phyloP scores from a whole-genome alignment of 2,888 invertebrate species.

The Chaetoderma sp. region DNA sequence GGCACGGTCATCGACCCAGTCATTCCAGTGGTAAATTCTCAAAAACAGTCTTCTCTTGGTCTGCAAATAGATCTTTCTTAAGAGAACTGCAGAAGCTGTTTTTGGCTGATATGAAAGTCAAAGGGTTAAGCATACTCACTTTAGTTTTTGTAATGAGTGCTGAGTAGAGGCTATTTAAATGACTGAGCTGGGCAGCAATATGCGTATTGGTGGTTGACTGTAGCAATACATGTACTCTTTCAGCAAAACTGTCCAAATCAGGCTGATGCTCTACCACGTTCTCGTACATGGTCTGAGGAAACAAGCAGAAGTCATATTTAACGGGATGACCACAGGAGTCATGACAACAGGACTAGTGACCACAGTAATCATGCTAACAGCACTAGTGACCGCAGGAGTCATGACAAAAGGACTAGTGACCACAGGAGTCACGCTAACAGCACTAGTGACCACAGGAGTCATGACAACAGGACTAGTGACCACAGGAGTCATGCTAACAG shows the following conservation, averaged over 20 bases:
- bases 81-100: too few species aligned
- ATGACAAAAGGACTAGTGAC: neutral
- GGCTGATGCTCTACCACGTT: conserved; percentile 55
- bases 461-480: neutral
- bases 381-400: neutral
- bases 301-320: neutral
- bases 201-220: conserved; percentile 62
- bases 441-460: neutral
- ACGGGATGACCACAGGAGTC: neutral
- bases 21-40: too few species aligned
- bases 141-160: conserved; percentile 58
- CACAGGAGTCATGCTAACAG: neutral
- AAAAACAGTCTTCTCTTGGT: too few species aligned
- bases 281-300: conserved; percentile 49
- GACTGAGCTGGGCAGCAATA: conserved; percentile 62
- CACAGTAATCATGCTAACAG: neutral
- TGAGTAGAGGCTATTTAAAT: conserved; percentile 61
- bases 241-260: conserved; percentile 57
- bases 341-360: neutral
- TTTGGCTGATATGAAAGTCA: too few species aligned
- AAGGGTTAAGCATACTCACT: conserved; percentile 47
- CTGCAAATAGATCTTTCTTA: too few species aligned
- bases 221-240: conserved; percentile 60
- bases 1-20: too few species aligned
- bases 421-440: neutral